A percentile compares a stretch with the other conserved stretches of the same genome.
Evolutionary conservation across 1,140 invertebrate species (phyloP).

Genomic region (Cecropterus lyciades): DNA sequence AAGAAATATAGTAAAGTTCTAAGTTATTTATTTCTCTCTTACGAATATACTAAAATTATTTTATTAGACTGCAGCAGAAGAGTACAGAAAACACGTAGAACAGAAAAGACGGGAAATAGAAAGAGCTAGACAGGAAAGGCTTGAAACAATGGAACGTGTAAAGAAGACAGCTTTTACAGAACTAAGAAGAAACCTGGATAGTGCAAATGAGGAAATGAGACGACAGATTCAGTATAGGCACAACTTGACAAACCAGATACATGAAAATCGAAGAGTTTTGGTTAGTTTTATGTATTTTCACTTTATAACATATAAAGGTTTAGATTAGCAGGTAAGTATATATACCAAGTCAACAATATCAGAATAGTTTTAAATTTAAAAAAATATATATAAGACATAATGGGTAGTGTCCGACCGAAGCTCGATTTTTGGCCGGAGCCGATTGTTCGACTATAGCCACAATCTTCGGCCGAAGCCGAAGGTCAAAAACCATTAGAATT

Average conservation of each 20-base stretch:
- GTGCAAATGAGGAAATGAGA: conserved; percentile 59
- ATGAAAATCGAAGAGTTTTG: conserved; percentile 59
- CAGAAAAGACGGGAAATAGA: conserved; percentile 47
- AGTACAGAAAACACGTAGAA: conserved; percentile 60
- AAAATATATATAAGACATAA: no score
- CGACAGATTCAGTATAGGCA: conserved; percentile 63
- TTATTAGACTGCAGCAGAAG: conserved; percentile 55
- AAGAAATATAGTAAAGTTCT: no score
- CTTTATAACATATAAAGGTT: no score
- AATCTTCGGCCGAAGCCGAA: no score
- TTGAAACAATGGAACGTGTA: conserved; percentile 55
- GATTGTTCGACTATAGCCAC: no score
- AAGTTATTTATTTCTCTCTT: no score
- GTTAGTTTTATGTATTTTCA: conserved; percentile 35
- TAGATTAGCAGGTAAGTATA: no score
- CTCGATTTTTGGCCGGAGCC: no score
- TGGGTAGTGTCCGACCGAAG: no score
- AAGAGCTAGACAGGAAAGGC: conserved; percentile 46
- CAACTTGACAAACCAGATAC: conserved; percentile 55
- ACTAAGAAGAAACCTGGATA: conserved; percentile 54
- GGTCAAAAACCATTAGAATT: no score
- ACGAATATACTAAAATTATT: not conserved
- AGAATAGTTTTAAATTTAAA: no score
- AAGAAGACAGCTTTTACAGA: conserved; percentile 56
- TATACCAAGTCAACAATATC: no score